phyloP scores from a whole-genome alignment of 1,140 invertebrate species.

The Hyles euphorbiae region DNA sequence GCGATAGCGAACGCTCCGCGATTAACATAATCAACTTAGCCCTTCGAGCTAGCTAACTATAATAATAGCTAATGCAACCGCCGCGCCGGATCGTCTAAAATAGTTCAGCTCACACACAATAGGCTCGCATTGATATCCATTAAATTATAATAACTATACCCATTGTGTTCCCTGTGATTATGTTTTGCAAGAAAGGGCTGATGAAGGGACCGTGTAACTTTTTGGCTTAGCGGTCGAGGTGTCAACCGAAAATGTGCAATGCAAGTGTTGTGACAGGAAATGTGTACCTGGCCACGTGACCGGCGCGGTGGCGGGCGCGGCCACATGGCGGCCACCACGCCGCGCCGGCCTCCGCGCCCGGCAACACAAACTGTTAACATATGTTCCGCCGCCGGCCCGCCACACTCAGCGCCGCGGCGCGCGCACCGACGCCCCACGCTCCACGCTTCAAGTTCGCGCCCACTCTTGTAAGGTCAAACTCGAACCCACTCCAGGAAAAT shows the following conservation, averaged over 20 bases:
- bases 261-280: slow-evolving; percentile 46
- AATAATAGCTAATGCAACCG: slow-evolving; percentile 38
- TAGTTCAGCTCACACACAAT: slow-evolving; percentile 18
- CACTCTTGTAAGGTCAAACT: slow-evolving; percentile 5
- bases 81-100: slow-evolving; percentile 19
- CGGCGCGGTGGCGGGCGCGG: slow-evolving; percentile 17
- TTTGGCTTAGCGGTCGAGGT: too few species aligned
- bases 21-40: slow-evolving; percentile 55
- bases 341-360: slow-evolving; percentile 22
- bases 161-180: background rate
- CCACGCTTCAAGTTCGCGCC: too few species aligned
- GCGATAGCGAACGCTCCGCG: slow-evolving; percentile 28
- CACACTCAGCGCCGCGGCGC: too few species aligned
- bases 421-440: too few species aligned
- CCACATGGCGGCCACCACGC: slow-evolving; percentile 42
- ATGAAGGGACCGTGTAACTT: too few species aligned
- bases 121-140: background rate
- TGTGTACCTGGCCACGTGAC: slow-evolving; percentile 49
- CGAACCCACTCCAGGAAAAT: background rate
- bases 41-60: slow-evolving; percentile 26
- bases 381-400: slow-evolving; percentile 19
- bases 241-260: slow-evolving; percentile 39
- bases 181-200: background rate
- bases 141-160: background rate
- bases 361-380: slow-evolving; percentile 42